Base-by-base conservation (phyloP, 1,140 invertebrate genomes). In the Galleria mellonella region DNA sequence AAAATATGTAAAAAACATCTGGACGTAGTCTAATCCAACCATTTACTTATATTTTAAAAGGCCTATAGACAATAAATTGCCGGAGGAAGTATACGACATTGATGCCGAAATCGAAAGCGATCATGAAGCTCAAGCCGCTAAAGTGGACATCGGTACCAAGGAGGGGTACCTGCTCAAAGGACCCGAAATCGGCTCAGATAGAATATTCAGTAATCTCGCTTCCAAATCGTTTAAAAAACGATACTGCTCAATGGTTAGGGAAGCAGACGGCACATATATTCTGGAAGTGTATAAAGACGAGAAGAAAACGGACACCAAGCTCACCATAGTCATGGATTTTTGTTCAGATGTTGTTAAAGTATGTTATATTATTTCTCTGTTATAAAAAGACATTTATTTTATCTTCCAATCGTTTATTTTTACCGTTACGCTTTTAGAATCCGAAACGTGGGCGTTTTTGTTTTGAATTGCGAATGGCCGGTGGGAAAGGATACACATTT, bases 281-380 rank as follows among this genome's bases (percentile, higher is more conserved):
- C 87, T 98, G 12, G 95, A 97, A 83, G 90, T 97, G 62, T 94
- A 95, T 72, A 98, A 97, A 87, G 96, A 97, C 87, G 95, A 97
- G 43, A 94, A 93, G 69, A 96, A 95, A 82, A 91, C 90, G 1
- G 96, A 97, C 65, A 92, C 93, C 0, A 97, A 97, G 86, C 90
- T 94, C 47, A 94, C 94, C n/a, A 94, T 97, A 79, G 94, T 95
- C 50, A 93, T 98, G 91, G 96, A 97, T 76, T 95, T 96, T 84
- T 97, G 96, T 68, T 92, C 92, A 1, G 94, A 96, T 75, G 94
- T 97, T 59, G 89, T 94, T 35, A 92, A 92, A 79, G 94, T 95
- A 85, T 87, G 52, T 51, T 23, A 23, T 6, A 47, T 44, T 12
- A 36, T 47, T 43, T 29, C 9, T 29, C 9, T 7, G 31, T 45